A percentile compares a stretch with the other conserved stretches of the same genome.
These are phyloP conservation scores for Ceratosolen solmsi DNA, from an alignment of 1,140 invertebrate species.

Conservation along the genomic window DNA sequence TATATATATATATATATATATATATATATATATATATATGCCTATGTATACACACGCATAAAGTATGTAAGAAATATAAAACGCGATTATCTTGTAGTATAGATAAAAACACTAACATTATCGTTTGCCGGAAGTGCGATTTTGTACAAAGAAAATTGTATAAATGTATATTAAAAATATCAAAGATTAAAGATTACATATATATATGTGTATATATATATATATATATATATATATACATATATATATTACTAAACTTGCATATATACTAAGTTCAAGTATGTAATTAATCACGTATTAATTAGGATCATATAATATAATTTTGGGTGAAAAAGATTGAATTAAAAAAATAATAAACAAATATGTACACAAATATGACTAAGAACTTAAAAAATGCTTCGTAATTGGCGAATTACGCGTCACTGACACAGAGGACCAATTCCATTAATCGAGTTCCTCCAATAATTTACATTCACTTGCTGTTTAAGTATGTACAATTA, in stretches of 20 bases:
- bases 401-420: constrained; percentile 54
- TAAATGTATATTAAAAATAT: constrained; percentile 3
- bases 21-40: constrained; percentile 7
- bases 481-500: constrained; percentile 32
- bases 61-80: not conserved
- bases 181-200: not conserved
- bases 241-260: no score
- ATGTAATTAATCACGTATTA: no score
- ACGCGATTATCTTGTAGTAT: constrained; percentile 4
- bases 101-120: constrained; percentile 7
- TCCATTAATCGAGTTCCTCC: constrained; percentile 12
- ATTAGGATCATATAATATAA: not conserved
- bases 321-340: not conserved
- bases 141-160: constrained; percentile 39
- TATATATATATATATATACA: not conserved
- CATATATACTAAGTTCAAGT: not conserved
- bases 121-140: constrained; percentile 51
- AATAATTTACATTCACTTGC: not conserved
- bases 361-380: not conserved
- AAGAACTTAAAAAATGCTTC: constrained; percentile 40
- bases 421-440: constrained; percentile 43
- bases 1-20: constrained; percentile 30
- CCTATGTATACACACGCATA: not conserved
- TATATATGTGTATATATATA: not conserved
- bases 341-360: constrained; percentile 1